phyloP scores from a whole-genome alignment of 2,113 vertebrate species.

The Myodes glareolus region DNA sequence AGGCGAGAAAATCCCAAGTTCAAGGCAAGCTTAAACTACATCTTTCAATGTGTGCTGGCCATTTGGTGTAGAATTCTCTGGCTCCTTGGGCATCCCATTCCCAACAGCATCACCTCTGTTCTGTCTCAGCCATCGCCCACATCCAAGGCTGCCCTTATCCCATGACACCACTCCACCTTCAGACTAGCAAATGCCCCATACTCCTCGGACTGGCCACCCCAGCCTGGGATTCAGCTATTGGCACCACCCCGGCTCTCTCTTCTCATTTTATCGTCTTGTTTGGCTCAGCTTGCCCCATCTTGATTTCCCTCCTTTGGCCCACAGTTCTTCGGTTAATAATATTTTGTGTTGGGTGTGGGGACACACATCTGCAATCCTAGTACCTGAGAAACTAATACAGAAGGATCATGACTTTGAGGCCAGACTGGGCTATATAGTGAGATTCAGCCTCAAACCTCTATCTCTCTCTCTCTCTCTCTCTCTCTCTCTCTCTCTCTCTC shows the following conservation, averaged over 20 bases:
- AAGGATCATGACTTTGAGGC: background rate
- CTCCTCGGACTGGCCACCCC: background rate
- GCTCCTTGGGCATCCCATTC: background rate
- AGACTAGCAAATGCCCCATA: no score
- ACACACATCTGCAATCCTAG: background rate
- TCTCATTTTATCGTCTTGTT: background rate
- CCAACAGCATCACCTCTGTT: background rate
- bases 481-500: no score
- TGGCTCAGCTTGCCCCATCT: background rate
- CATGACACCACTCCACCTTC: no score
- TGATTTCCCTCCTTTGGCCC: background rate
- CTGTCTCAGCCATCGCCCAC: background rate
- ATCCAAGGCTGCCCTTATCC: background rate
- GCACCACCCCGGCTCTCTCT: background rate
- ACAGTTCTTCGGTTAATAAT: background rate
- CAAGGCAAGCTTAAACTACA: background rate
- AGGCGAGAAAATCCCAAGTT: background rate
- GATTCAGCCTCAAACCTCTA: background rate
- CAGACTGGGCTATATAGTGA: background rate
- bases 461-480: no score
- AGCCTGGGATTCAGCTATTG: background rate
- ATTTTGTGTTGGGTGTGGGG: background rate
- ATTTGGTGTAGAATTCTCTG: background rate
- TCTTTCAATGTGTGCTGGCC: background rate
- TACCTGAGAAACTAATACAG: background rate